A percentile compares a stretch with the other conserved stretches of the same genome.
Conservation (phyloP, 2,888 invertebrate species). For the Clunio marinus region DNA sequence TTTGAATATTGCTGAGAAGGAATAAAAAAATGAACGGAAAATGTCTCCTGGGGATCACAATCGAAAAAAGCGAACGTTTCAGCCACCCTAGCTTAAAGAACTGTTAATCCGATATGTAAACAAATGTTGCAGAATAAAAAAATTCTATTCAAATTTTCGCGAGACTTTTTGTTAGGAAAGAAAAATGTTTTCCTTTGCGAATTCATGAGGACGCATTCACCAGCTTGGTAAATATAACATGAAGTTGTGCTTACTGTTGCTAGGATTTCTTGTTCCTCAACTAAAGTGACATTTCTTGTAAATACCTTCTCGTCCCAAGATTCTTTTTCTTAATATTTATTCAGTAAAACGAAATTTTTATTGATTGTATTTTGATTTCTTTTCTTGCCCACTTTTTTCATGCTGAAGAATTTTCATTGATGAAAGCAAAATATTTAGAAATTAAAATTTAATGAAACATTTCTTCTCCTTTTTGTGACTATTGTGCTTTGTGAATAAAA, state of each 20-base stretch:
- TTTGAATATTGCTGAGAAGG: constrained; percentile 24
- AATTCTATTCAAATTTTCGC: neutral
- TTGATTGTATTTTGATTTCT: constrained; percentile 36
- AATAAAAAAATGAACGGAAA: neutral
- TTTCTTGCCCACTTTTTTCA: neutral
- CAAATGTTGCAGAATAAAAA: constrained; percentile 20
- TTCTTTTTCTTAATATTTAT: constrained; percentile 15
- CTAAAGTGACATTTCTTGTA: no score
- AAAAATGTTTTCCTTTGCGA: constrained; percentile 22
- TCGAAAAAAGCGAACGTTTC: neutral
- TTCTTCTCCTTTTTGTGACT: neutral
- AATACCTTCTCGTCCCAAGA: no score
- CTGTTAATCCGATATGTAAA: constrained; percentile 39
- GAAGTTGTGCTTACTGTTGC: no score
- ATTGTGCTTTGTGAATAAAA: constrained; percentile 16
- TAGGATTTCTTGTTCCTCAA: neutral
- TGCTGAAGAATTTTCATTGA: constrained; percentile 5
- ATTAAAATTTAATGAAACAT: neutral
- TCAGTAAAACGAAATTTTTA: constrained; percentile 30
- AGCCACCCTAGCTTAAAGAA: constrained; percentile 9
- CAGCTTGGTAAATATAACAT: no score
- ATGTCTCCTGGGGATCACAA: constrained; percentile 32
- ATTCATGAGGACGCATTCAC: no score
- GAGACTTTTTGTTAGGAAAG: neutral
- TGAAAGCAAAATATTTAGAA: constrained; percentile 21